These are phyloP conservation scores for Drepana falcataria DNA, from an alignment of 2,888 invertebrate species.

Conservation along the genomic window DNA sequence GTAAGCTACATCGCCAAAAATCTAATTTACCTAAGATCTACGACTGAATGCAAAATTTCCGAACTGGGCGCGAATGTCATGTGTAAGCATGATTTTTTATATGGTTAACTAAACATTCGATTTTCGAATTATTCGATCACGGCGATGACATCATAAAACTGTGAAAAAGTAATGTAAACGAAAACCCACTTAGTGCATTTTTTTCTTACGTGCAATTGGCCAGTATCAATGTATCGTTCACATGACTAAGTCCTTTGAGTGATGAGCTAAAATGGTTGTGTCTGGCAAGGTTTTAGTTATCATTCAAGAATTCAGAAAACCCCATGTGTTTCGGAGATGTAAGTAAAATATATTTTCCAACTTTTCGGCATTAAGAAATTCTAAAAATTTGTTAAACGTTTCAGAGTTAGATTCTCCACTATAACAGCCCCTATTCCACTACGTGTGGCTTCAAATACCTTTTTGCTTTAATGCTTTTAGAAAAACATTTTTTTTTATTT, in stretches of 20 bases:
- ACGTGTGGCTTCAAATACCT: no score
- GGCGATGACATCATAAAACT: constrained; percentile 45
- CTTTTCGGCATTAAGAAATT: no score
- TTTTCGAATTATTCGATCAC: constrained; percentile 14
- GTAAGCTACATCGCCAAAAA: neutral
- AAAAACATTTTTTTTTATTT: no score
- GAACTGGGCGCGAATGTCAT: constrained; percentile 7
- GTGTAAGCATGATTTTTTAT: constrained; percentile 29
- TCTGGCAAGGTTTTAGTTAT: constrained; percentile 34
- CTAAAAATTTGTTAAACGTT: no score
- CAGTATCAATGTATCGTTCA: constrained; percentile 26
- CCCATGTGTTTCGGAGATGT: constrained; percentile 30
- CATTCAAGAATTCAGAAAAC: constrained; percentile 29
- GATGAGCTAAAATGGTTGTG: constrained; percentile 30
- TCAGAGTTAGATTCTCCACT: no score
- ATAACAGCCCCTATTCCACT: no score
- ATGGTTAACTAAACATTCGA: constrained; percentile 22
- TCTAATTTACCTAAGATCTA: no score
- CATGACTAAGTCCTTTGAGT: constrained; percentile 17
- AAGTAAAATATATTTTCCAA: constrained; percentile 19
- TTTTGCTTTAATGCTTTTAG: no score
- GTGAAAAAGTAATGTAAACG: constrained; percentile 37
- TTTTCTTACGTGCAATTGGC: constrained; percentile 10
- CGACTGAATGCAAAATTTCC: neutral
- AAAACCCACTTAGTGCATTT: constrained; percentile 15